Percentiles rank a stretch among this genome's conserved stretches.
Evolutionary conservation across 92 coral and sea anemone genomes (phyloP).

Genomic region (Virgularia gustaviana): DNA sequence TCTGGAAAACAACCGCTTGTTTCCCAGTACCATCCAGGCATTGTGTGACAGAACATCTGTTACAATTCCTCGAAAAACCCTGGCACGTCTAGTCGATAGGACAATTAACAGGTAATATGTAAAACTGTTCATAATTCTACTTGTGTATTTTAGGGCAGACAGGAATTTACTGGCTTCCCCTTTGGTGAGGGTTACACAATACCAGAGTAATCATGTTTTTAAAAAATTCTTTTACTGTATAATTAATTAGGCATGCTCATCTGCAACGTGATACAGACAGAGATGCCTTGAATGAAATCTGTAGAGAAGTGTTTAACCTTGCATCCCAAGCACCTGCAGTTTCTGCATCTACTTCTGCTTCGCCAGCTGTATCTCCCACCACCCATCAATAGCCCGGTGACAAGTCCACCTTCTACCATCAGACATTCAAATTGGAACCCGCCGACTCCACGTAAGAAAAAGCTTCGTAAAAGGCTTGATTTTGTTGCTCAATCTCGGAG

Average conservation of each 20-base stretch:
- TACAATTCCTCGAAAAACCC: neutral
- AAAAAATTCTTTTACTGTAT: too few relatives aligned
- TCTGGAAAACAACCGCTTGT: neutral
- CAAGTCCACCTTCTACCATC: neutral
- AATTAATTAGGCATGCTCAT: neutral
- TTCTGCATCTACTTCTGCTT: neutral
- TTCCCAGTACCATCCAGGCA: neutral
- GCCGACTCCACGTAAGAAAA: slow-evolving; percentile 6
- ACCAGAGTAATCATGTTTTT: too few relatives aligned
- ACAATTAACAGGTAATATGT: too few relatives aligned
- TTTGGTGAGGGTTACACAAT: too few relatives aligned
- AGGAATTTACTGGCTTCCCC: too few relatives aligned
- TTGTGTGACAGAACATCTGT: neutral
- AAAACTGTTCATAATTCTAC: too few relatives aligned
- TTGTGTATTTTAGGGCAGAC: too few relatives aligned
- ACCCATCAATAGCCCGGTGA: neutral
- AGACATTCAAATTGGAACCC: neutral
- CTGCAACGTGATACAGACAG: neutral
- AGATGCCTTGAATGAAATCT: neutral
- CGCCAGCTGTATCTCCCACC: neutral
- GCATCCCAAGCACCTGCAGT: neutral
- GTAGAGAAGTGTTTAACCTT: neutral
- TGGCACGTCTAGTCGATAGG: neutral
- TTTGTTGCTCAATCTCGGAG: neutral
- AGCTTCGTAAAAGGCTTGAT: neutral